Base-by-base conservation (phyloP, 2,113 vertebrate genomes). In the Sander vitreus region DNA sequence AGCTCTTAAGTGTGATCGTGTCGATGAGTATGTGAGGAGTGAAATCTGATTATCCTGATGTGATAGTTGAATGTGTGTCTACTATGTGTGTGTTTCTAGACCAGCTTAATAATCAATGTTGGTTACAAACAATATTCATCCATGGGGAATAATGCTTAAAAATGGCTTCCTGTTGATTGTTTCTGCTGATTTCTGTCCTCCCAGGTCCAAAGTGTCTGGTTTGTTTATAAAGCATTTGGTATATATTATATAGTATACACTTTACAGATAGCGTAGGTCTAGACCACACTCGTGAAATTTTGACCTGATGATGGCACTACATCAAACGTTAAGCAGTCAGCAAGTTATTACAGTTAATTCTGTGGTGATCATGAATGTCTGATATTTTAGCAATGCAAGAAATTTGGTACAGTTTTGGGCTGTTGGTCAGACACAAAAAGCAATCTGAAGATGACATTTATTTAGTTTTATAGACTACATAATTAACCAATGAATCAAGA, bases 21-120 rank as follows among this genome's bases (percentile, higher is more conserved):
- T 78, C 59, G n/a, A 13, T 66, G 83, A 73, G 55, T 10, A 13
- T 43, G 58, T 36, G 71, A 85, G 43, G 43, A 73, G 25, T 43
- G 47, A 77, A 80, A 72, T 48, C 11, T 21, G 51, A 74, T 25
- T 55, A 6, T 19, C 18, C 6, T 73, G 23, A 57, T n/a, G 71
- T 55, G 47, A 48, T 19, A 62, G n/a, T 48, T 4, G 1, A 50
- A 15, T n/a, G 25, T 57, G 55, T 67, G 47, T 70, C 68, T 54
- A 10, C 27, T 48, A 19, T 51, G 11, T 25, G n/a, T 54, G 25
- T 67, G 33, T 74, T 27, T 67, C 10, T 67, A 30, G 2, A 25
- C 7, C 6, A 36, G 25, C 1, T 36, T 30, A 30, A 45, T n/a
- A 16, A 3, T 30, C 9, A 53, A 16, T 21, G 3, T 27, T 84